Evolutionary conservation across 2,113 vertebrate species (phyloP), one percentile per base, ranked within the genome.

Genomic region (Protomyctophum bolini): DNA sequence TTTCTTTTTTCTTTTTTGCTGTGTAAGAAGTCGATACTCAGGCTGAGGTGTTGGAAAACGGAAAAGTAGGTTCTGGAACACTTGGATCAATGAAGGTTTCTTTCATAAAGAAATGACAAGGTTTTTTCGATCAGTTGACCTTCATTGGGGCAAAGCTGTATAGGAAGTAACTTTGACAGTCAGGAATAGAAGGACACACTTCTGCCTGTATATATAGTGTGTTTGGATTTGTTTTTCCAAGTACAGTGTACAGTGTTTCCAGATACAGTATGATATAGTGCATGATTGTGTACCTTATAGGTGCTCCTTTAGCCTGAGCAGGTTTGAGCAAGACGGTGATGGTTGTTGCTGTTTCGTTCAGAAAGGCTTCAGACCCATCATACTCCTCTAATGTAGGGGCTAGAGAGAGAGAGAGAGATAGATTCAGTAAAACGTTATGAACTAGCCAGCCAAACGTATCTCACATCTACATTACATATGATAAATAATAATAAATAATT

Each of bases 341-440:
- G 14, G 98, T 98, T 68, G 98, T 98, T 49, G 97, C 96, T 0
- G 97, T 99, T 93, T 99, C 97, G 83, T 99, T 98, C 79, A 99
- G 93, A 78, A 95, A 97, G 0, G 97, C 97, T 83, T 99, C 97
- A 0, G 95, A 83, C 7, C 96, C 96, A 83, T 99, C 98, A 0
- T 99, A 99, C 85, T 99, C 97, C 2, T 98, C 96, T 77, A 99
- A 92, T 29, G 96, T 97, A 0, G 98, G 98, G 60, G 98, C 98
- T 99, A 65, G 58, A 29, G 50, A 52, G 49, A 66, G 10, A 48
- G 10, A 46, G 51, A 52, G 46, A 29, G 66, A 60, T 7, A 79
- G 60, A 58, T 9, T 59, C 54, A 8, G n/a, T 49, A 51, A 29
- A 15, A 60, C 21, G 2, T 21, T 21, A 60, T 29, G 10, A 11